Evolutionary conservation across 2,797 vertebrate genomes (phyloP).

Genomic region (Enteromius trimaculatus): DNA sequence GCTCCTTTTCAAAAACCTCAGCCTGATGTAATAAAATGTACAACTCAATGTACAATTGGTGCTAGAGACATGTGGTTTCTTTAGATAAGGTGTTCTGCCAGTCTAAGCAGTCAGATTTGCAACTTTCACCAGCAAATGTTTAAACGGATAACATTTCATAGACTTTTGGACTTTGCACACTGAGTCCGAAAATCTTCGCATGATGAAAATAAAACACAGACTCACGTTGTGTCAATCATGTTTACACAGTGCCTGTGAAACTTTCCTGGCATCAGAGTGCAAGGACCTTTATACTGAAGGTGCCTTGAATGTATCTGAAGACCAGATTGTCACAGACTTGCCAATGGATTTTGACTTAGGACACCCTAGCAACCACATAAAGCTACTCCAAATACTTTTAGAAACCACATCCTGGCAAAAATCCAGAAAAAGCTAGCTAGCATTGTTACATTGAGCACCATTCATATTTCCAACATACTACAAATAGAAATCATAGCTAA

Average conservation of each 20-base stretch:
- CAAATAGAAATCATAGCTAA: background rate
- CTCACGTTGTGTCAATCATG: no score
- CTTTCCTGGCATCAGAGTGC: no score
- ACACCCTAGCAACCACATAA: background rate
- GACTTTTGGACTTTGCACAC: background rate
- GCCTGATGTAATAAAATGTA: background rate
- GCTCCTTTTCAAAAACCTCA: background rate
- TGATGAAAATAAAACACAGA: no score
- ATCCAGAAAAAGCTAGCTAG: background rate
- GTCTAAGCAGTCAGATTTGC: background rate
- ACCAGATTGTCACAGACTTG: background rate
- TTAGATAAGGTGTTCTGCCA: background rate
- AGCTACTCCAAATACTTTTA: background rate
- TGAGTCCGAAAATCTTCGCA: no score
- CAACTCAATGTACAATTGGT: background rate
- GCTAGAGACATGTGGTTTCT: background rate
- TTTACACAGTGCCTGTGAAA: no score
- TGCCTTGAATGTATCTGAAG: background rate
- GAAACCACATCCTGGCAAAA: background rate
- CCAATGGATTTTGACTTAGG: background rate
- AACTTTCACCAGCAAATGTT: background rate
- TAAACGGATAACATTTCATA: background rate
- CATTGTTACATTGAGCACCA: constrained; percentile 10
- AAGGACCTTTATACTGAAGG: background rate
- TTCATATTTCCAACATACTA: background rate